Base-by-base conservation (phyloP, 2,888 invertebrate species). In the Phlogophora meticulosa region DNA sequence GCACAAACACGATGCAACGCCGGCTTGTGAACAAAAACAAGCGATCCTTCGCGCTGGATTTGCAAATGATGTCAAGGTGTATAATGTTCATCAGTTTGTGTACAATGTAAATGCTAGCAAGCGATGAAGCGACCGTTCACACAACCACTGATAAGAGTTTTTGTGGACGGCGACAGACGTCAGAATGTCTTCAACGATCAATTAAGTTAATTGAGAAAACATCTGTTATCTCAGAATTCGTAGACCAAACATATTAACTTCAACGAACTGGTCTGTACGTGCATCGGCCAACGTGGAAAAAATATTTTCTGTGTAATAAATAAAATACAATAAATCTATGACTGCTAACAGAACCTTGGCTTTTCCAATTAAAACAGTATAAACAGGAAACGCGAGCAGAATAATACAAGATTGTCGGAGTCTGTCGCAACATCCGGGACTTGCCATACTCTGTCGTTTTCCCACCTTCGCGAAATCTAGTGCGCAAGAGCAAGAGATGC, bases 1-100 rank as follows among this genome's bases (percentile, higher is more conserved):
- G 93, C 93, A 93, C 91, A 90, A 90, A 90, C 85, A 82, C 85
- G 83, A 84, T 87, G 87, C 88, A 87, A 83, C 85, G 78, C 76
- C 69, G 75, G 79, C 84, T 83, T 78, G 76, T 80, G 82, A 84
- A 86, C 84, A 85, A 87, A 87, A 87, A 87, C 81, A 82, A 81
- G 76, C 81, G 73, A 83, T 84, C 80, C 81, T 83, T 82, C 80
- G 78, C 72, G 77, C 67, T 77, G 78, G 69, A 84, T 78, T 82
- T 79, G 77, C 72, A 77, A 90, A 88, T 82, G 72, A 85, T 89
- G 88, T 89, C 89, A 91, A 90, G 89, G 86, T 75, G 68, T 77
- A 80, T 67, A 69, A 71, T 77, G 77, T 76, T 69, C 78, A 64
- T 68, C 61, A 56, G 59, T 36, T 65, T 61, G 32, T 49, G 48